A percentile compares a stretch with the other conserved stretches of the same genome.
phyloP scores from a whole-genome alignment of 1,140 invertebrate genomes.

The Megalopta genalis region DNA sequence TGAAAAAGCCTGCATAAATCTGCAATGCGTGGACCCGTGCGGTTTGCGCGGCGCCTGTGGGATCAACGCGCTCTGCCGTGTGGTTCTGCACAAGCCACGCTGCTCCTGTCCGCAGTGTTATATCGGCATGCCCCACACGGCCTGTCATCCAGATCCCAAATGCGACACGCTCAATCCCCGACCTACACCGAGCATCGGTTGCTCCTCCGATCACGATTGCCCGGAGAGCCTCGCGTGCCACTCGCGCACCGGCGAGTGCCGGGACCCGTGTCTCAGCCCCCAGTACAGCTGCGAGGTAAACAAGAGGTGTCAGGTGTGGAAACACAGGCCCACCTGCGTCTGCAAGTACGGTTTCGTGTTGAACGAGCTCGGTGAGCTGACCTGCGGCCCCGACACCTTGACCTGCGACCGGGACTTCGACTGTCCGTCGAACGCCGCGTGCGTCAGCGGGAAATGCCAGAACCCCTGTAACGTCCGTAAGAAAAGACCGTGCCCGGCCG shows the following conservation, averaged over 20 bases:
- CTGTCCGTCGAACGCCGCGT: conserved; percentile 92
- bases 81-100: conserved; percentile 89
- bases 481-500: conserved; percentile 85
- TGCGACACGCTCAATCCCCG: conserved; percentile 83
- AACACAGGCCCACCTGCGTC: conserved; percentile 91
- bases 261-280: conserved; percentile 86
- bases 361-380: conserved; percentile 90
- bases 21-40: conserved; percentile 93
- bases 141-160: conserved; percentile 88
- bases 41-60: conserved; percentile 92
- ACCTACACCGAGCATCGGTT: conserved; percentile 79
- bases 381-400: conserved; percentile 88
- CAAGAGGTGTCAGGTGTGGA: conserved; percentile 92
- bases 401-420: conserved; percentile 91
- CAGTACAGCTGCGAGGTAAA: conserved; percentile 86
- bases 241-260: conserved; percentile 84
- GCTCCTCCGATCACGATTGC: conserved; percentile 86
- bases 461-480: conserved; percentile 87
- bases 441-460: conserved; percentile 89
- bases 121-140: conserved; percentile 87
- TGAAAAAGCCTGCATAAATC: conserved; percentile 93
- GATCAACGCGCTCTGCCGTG: conserved; percentile 91
- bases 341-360: conserved; percentile 93
- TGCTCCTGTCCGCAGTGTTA: conserved; percentile 94
- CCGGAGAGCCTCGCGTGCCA: conserved; percentile 88